These are phyloP conservation scores for Drosophila tristis DNA, from an alignment of 1,140 invertebrate genomes.

Conservation along the genomic window DNA sequence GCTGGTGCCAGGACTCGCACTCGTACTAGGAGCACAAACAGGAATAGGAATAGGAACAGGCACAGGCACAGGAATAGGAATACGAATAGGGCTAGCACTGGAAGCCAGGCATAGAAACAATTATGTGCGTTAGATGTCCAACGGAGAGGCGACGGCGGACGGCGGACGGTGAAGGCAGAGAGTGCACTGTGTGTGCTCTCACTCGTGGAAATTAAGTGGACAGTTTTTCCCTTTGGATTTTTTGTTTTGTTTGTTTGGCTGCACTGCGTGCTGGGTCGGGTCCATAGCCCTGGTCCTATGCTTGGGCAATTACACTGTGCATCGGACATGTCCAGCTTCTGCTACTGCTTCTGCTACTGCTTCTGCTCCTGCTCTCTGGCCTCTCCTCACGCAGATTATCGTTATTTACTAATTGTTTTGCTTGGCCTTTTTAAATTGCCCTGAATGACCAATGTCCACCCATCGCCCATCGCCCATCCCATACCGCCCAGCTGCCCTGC, in stretches of 20 bases:
- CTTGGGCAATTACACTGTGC: slow-evolving; percentile 32
- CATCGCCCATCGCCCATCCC: neutral
- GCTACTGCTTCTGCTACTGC: neutral
- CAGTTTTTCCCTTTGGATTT: slow-evolving; percentile 43
- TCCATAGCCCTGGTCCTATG: neutral
- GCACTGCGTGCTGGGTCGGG: slow-evolving; percentile 7
- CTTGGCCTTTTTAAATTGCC: slow-evolving; percentile 57
- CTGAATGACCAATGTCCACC: slow-evolving; percentile 48
- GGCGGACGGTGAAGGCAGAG: neutral
- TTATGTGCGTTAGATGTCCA: slow-evolving; percentile 75
- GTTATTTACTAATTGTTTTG: slow-evolving; percentile 60
- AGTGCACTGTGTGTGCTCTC: slow-evolving; percentile 44
- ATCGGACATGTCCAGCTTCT: slow-evolving; percentile 17
- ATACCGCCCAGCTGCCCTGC: too few species aligned
- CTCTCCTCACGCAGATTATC: slow-evolving; percentile 55
- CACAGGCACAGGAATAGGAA: neutral
- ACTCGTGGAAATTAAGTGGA: slow-evolving; percentile 78
- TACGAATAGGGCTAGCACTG: too few species aligned
- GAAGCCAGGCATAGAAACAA: slow-evolving; percentile 59
- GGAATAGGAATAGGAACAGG: neutral
- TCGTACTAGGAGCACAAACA: neutral
- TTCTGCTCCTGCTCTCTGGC: neutral
- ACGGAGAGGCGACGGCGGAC: neutral
- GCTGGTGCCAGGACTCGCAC: slow-evolving; percentile 56
- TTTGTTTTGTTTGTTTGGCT: slow-evolving; percentile 7